phyloP scores from a whole-genome alignment of 2,113 vertebrate genomes.

The Sula dactylatra region DNA sequence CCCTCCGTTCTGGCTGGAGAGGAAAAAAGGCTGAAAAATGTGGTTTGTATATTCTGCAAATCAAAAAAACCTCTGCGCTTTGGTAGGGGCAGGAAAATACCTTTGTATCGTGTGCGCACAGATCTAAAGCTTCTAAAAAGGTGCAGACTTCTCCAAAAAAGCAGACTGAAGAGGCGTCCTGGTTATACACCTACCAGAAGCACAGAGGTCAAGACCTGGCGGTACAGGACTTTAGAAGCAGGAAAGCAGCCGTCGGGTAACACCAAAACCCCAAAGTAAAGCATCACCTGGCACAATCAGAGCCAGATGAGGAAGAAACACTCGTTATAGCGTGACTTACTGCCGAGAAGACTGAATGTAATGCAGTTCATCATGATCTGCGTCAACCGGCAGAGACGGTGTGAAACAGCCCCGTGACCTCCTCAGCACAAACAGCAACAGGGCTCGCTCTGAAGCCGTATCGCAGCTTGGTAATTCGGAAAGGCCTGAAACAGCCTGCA shows the following conservation, averaged over 20 bases:
- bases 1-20: not conserved
- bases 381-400: not conserved
- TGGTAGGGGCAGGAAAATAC: not conserved
- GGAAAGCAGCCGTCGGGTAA: not conserved
- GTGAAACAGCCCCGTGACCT: fast-evolving
- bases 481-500: not conserved
- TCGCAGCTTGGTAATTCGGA: not conserved
- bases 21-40: not conserved
- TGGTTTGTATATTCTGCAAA: fast-evolving
- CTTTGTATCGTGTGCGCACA: not conserved
- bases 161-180: not conserved
- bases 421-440: not conserved
- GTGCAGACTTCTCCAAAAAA: not conserved
- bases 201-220: not conserved
- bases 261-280: not conserved
- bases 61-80: not conserved
- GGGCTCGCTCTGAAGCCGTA: not conserved
- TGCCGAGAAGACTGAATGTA: not conserved
- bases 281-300: not conserved
- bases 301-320: not conserved
- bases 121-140: not conserved
- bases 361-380: not conserved
- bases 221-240: not conserved
- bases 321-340: not conserved
- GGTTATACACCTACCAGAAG: not conserved